Conservation (phyloP, 1,140 invertebrate species). For the Nephotettix cincticeps region DNA sequence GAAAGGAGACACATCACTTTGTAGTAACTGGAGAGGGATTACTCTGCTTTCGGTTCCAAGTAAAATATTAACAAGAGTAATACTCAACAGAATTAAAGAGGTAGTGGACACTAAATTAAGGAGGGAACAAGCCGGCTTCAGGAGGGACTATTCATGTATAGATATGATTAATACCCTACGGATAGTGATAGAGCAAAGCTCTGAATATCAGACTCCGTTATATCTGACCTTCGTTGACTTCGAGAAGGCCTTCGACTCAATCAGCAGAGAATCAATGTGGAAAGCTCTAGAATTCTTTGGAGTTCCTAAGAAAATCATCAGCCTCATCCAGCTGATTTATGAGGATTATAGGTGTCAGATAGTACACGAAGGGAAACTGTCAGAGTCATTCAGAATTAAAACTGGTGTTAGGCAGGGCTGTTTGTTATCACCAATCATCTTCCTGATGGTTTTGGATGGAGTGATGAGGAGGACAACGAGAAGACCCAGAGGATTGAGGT, state of each 20-base stretch:
- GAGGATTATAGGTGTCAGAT: background rate
- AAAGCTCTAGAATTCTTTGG: background rate
- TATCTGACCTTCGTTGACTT: too few species aligned
- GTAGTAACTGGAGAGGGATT: constrained; percentile 20
- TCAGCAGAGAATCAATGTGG: constrained; percentile 1
- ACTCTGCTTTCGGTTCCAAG: background rate
- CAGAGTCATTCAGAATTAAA: background rate
- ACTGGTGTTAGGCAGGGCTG: too few species aligned
- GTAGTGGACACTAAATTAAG: background rate
- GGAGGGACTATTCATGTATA: background rate
- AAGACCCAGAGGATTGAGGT: background rate
- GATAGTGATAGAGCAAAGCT: background rate
- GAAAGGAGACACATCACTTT: constrained; percentile 19
- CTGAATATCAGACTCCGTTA: background rate
- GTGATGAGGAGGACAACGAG: background rate
- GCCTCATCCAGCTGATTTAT: background rate
- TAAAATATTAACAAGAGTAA: constrained; percentile 23
- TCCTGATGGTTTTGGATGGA: too few species aligned
- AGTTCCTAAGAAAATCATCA: background rate
- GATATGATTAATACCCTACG: constrained; percentile 5
- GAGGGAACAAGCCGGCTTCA: background rate
- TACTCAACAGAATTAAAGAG: constrained; percentile 2
- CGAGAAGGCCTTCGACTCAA: too few species aligned
- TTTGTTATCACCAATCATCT: too few species aligned
- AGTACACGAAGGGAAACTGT: background rate